Conservation (phyloP, 2,113 vertebrate species). For the Cichladusa arquata region DNA sequence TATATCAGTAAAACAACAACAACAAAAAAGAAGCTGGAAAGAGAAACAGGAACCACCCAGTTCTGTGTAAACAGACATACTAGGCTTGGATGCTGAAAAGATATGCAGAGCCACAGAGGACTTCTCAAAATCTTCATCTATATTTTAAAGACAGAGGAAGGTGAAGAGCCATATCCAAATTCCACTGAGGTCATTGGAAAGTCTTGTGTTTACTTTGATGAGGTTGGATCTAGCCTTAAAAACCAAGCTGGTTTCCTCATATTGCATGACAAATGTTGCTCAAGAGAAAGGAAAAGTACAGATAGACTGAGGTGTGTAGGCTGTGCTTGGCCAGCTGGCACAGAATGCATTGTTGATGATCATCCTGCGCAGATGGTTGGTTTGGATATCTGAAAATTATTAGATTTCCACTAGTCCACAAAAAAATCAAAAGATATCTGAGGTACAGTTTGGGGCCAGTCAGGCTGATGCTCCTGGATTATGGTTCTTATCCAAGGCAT, state of each 20-base stretch:
- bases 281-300: slow-evolving; percentile 1
- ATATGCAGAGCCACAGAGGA: neutral
- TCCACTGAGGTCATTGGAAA: slow-evolving; percentile 11
- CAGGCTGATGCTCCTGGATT: neutral
- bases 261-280: slow-evolving; percentile 2
- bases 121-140: neutral
- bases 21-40: neutral
- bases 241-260: neutral
- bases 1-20: neutral
- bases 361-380: neutral
- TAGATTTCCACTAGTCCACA: neutral
- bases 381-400: neutral
- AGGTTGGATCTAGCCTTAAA: neutral
- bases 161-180: neutral
- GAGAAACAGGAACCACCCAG: neutral
- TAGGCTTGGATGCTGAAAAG: neutral
- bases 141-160: slow-evolving; percentile 7
- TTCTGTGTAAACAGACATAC: neutral
- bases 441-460: neutral
- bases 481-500: neutral
- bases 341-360: neutral
- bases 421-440: neutral
- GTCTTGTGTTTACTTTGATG: slow-evolving; percentile 16
- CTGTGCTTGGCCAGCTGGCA: neutral
- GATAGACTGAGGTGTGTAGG: slow-evolving; percentile 3